phyloP scores from a whole-genome alignment of 1,140 invertebrate genomes.

The Drosophila guanche region DNA sequence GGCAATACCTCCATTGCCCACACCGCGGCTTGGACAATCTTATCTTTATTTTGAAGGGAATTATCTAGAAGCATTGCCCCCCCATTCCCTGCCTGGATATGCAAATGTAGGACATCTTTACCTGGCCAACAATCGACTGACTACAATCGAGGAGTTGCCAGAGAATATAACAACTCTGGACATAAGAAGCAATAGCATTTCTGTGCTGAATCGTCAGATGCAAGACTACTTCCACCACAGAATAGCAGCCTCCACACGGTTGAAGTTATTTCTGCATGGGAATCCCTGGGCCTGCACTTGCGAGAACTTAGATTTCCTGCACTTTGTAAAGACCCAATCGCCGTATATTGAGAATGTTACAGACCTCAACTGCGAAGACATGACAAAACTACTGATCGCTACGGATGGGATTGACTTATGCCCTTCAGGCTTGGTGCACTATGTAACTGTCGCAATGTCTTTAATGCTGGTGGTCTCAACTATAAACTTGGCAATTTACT shows the following conservation, averaged over 20 bases:
- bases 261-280: slow-evolving; percentile 2
- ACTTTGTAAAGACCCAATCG: slow-evolving; percentile 8
- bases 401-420: slow-evolving; percentile 14
- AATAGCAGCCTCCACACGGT: background rate
- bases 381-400: slow-evolving; percentile 9
- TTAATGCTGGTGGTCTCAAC: background rate
- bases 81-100: slow-evolving; percentile 2
- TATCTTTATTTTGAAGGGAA: slow-evolving; percentile 14
- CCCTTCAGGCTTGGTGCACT: slow-evolving; percentile 16
- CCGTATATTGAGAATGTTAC: slow-evolving; percentile 8
- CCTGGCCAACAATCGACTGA: slow-evolving; percentile 11
- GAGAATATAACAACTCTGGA: slow-evolving; percentile 3
- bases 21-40: background rate
- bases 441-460: slow-evolving; percentile 4
- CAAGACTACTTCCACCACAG: background rate
- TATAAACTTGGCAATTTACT: slow-evolving; percentile 17
- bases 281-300: slow-evolving; percentile 32
- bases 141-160: background rate
- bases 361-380: slow-evolving; percentile 1
- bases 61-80: background rate
- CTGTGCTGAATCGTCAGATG: background rate
- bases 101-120: background rate
- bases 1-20: slow-evolving; percentile 5
- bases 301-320: slow-evolving; percentile 9
- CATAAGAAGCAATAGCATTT: slow-evolving; percentile 15